phyloP scores from a whole-genome alignment of 2,113 vertebrate species.

The Odocoileus hemionus region DNA sequence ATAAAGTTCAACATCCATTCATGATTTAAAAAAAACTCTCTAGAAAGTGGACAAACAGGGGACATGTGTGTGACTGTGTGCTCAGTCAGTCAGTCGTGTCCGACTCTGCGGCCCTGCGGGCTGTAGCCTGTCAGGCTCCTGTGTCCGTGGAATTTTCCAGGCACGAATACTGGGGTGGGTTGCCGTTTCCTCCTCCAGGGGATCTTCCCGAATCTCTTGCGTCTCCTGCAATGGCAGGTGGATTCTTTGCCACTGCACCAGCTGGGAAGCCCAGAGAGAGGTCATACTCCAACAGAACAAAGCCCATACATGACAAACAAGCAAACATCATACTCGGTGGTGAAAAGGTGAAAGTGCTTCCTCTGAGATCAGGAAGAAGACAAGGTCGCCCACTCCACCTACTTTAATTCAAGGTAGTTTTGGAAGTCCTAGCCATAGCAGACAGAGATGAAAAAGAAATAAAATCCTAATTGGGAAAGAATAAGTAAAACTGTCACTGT shows the following conservation, averaged over 20 bases:
- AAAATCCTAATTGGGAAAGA: neutral
- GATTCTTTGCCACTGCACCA: neutral
- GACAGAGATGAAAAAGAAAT: neutral
- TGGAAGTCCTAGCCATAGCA: neutral
- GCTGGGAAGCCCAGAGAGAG: neutral
- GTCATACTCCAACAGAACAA: neutral
- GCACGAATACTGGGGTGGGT: neutral
- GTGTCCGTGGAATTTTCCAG: neutral
- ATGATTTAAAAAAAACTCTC: neutral
- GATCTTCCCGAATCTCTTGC: neutral
- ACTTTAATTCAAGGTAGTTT: neutral
- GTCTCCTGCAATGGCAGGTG: neutral
- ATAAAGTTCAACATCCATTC: neutral
- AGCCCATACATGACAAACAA: neutral
- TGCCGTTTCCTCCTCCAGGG: neutral
- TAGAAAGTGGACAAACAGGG: neutral
- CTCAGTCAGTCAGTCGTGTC: neutral
- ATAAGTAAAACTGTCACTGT: neutral
- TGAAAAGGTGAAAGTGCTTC: neutral
- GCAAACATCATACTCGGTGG: neutral
- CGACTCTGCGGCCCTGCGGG: neutral
- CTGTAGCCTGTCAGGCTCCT: neutral
- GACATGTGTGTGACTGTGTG: neutral
- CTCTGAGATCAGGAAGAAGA: neutral
- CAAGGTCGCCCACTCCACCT: neutral